These are phyloP conservation scores for Pseudomyrmex flavicornis DNA, from an alignment of 1,140 invertebrate genomes.

Conservation along the genomic window DNA sequence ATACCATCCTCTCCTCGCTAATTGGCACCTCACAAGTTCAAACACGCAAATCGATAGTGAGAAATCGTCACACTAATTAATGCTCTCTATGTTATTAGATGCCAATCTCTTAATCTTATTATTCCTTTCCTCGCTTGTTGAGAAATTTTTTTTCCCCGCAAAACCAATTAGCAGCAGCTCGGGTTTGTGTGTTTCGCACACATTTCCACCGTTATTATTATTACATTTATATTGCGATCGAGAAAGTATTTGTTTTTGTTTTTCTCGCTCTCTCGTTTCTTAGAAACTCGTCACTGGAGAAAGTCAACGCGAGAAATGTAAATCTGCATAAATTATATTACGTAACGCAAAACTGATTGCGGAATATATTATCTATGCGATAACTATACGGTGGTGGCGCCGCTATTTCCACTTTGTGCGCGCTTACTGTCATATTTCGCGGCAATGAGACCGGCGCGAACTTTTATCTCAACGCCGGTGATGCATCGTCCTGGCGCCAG, in stretches of 20 bases:
- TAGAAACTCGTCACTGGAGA: too few relatives aligned
- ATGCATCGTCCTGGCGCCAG: constrained; percentile 42
- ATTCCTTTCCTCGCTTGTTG: background rate
- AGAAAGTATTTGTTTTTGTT: background rate
- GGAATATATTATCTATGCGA: constrained; percentile 57
- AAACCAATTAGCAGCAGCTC: constrained; percentile 49
- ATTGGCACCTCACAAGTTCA: constrained; percentile 31
- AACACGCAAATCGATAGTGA: constrained; percentile 13
- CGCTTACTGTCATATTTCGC: constrained; percentile 58
- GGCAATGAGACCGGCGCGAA: constrained; percentile 60
- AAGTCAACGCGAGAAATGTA: background rate
- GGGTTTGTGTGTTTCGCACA: constrained; percentile 7
- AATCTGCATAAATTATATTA: background rate
- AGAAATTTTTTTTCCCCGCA: background rate
- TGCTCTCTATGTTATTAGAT: constrained; percentile 29
- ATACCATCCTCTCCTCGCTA: background rate
- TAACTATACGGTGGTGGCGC: constrained; percentile 19
- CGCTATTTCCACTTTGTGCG: constrained; percentile 18
- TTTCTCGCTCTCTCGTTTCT: background rate
- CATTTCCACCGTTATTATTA: too few relatives aligned
- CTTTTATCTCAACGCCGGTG: constrained; percentile 60
- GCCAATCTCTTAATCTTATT: background rate
- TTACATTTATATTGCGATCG: background rate
- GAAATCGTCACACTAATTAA: constrained; percentile 45
- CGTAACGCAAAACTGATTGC: background rate